These are phyloP conservation scores for Gandaritis pyraliata DNA, from an alignment of 2,888 invertebrate genomes.

Conservation along the genomic window DNA sequence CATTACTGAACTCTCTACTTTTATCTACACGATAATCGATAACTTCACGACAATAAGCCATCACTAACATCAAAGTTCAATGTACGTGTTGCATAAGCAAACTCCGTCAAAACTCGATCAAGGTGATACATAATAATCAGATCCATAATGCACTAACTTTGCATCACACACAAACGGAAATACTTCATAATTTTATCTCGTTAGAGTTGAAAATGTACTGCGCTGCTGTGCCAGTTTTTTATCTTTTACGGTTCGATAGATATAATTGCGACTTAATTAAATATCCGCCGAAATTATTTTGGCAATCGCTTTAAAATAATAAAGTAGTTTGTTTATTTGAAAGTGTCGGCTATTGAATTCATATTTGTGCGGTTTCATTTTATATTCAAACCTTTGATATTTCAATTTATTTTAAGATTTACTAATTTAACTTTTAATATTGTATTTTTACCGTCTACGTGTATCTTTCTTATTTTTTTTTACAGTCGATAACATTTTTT, in stretches of 20 bases:
- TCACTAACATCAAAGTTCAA: slow-evolving; percentile 56
- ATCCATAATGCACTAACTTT: slow-evolving; percentile 37
- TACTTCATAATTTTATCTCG: slow-evolving; percentile 23
- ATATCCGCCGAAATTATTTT: slow-evolving; percentile 26
- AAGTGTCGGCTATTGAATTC: slow-evolving; percentile 17
- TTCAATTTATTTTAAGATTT: slow-evolving; percentile 7
- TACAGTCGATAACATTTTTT: no score
- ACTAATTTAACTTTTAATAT: neutral
- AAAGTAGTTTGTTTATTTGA: slow-evolving; percentile 31
- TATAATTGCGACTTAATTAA: slow-evolving; percentile 23
- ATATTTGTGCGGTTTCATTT: slow-evolving; percentile 11
- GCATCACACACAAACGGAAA: slow-evolving; percentile 23
- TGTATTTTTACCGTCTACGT: neutral
- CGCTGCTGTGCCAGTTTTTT: neutral
- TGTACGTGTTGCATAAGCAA: slow-evolving; percentile 72
- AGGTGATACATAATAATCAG: slow-evolving; percentile 65
- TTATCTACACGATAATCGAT: slow-evolving; percentile 10
- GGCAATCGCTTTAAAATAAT: slow-evolving; percentile 21
- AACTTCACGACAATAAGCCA: slow-evolving; percentile 22
- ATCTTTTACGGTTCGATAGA: slow-evolving; percentile 10
- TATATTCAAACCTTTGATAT: slow-evolving; percentile 19
- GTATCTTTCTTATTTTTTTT: no score
- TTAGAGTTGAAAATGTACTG: slow-evolving; percentile 19
- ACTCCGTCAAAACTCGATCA: slow-evolving; percentile 75
- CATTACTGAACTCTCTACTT: no score